These are phyloP conservation scores for Loris lydekkerianus DNA, from an alignment of 2,797 vertebrate species.

Conservation along the genomic window DNA sequence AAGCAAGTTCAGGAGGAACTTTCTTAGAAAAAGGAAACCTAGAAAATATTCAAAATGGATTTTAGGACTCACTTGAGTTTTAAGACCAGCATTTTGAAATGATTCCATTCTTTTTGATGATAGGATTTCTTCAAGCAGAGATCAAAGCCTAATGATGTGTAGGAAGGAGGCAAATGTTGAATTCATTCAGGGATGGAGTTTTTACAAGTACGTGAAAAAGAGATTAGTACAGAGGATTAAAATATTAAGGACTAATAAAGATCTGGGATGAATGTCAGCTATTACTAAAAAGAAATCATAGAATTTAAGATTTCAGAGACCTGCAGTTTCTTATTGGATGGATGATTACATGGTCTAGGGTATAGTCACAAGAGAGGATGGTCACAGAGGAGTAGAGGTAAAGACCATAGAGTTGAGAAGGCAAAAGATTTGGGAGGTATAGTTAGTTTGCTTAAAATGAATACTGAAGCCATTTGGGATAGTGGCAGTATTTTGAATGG, in stretches of 20 bases:
- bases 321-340: background rate
- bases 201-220: background rate
- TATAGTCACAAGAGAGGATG: background rate
- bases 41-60: background rate
- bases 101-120: background rate
- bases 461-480: background rate
- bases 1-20: background rate
- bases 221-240: background rate
- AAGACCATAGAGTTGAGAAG: background rate
- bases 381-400: background rate
- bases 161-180: no score
- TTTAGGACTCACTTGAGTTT: background rate
- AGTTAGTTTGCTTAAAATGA: background rate
- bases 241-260: background rate
- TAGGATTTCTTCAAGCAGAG: background rate
- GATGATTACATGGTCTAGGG: background rate
- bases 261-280: background rate
- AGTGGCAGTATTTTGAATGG: background rate
- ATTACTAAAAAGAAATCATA: background rate
- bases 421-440: background rate
- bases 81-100: background rate
- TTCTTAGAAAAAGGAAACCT: background rate
- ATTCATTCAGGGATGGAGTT: background rate
- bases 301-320: background rate
- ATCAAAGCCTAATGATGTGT: background rate